These are phyloP conservation scores for Muscina levida DNA, from an alignment of 2,888 invertebrate genomes.

Conservation along the genomic window DNA sequence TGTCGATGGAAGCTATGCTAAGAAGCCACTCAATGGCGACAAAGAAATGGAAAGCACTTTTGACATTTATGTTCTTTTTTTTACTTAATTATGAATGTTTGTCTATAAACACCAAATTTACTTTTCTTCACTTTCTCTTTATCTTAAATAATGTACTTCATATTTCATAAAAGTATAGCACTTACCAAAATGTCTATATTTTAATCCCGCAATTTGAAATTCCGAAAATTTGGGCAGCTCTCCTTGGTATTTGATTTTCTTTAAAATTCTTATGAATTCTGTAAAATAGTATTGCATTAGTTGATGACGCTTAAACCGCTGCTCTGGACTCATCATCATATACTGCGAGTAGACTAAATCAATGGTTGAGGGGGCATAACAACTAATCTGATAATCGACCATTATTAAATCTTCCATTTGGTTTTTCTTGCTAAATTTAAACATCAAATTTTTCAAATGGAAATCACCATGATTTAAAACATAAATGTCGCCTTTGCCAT, in stretches of 20 bases:
- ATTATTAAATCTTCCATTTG: constrained; percentile 52
- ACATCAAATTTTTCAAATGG: constrained; percentile 74
- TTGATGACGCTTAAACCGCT: constrained; percentile 68
- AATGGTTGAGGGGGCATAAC: constrained; percentile 68
- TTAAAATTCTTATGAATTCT: constrained; percentile 67
- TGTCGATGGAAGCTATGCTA: too few relatives aligned
- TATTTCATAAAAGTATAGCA: not conserved
- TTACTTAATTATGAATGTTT: too few relatives aligned
- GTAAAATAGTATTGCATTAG: constrained; percentile 70
- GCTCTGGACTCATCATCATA: constrained; percentile 68
- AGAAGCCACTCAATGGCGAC: too few relatives aligned
- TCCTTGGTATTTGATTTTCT: constrained; percentile 68
- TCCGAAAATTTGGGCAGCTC: constrained; percentile 67
- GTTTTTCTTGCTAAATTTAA: constrained; percentile 62
- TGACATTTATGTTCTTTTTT: too few relatives aligned
- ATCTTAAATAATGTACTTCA: not conserved
- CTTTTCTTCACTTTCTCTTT: too few relatives aligned
- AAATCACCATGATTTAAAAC: constrained; percentile 75
- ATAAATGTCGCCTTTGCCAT: constrained; percentile 54
- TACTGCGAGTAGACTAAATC: constrained; percentile 72
- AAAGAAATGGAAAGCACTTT: too few relatives aligned
- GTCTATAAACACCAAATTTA: too few relatives aligned
- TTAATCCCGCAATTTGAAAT: constrained; percentile 62
- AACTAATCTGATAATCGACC: constrained; percentile 72
- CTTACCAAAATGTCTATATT: constrained; percentile 58